Percentiles rank a stretch among this genome's conserved stretches.
These are phyloP conservation scores for Hemicrepidius hirtus DNA, from an alignment of 2,888 invertebrate genomes.

Conservation along the genomic window DNA sequence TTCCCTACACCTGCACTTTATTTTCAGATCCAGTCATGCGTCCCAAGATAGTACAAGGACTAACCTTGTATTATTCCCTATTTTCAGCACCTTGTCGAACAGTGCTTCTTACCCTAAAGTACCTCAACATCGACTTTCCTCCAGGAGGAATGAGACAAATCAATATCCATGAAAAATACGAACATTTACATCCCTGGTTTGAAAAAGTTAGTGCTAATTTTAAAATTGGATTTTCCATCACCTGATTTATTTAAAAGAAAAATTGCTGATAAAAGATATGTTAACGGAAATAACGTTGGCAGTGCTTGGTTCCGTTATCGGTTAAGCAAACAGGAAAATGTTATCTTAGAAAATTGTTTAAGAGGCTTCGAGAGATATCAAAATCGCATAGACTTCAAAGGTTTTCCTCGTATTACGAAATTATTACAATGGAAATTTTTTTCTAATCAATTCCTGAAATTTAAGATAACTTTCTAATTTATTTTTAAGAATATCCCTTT, in stretches of 20 bases:
- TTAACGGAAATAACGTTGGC: slow-evolving; percentile 7
- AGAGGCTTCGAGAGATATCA: too few relatives aligned
- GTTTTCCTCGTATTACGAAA: too few relatives aligned
- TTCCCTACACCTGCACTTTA: slow-evolving; percentile 31
- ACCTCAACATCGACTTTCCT: slow-evolving; percentile 28
- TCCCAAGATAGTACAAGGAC: slow-evolving; percentile 38
- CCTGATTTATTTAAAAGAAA: neutral
- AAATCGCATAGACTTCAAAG: too few relatives aligned
- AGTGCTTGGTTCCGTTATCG: slow-evolving; percentile 5
- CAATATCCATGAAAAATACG: slow-evolving; percentile 37
- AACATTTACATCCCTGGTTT: slow-evolving; percentile 46
- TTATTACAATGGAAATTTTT: too few relatives aligned
- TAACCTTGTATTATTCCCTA: slow-evolving; percentile 42
- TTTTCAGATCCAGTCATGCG: slow-evolving; percentile 39
- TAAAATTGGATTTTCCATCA: slow-evolving; percentile 4
- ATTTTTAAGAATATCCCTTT: too few relatives aligned
- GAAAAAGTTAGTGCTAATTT: slow-evolving; percentile 46
- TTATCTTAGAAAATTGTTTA: neutral
- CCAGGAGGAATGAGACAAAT: slow-evolving; percentile 35
- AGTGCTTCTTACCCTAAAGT: slow-evolving; percentile 43
- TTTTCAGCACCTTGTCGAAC: slow-evolving; percentile 48
- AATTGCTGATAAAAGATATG: slow-evolving; percentile 1
- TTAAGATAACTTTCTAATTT: too few relatives aligned
- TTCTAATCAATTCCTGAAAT: too few relatives aligned
- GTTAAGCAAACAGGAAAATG: slow-evolving; percentile 1